phyloP scores from a whole-genome alignment of 2,888 invertebrate species.

The Arctia plantaginis region DNA sequence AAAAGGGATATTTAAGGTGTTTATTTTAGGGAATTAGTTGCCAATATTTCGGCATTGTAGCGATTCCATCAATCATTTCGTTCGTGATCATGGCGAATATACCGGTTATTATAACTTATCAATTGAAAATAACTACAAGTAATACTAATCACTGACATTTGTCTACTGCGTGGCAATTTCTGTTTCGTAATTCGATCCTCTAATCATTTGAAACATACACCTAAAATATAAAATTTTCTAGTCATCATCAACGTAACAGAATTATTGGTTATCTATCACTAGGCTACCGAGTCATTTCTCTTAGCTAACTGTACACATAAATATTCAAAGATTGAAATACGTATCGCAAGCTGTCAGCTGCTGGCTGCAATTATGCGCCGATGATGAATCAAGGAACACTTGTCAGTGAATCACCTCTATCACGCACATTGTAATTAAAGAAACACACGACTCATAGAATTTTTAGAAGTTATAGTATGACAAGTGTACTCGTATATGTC shows the following conservation, averaged over 20 bases:
- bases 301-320: neutral
- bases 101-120: too few relatives aligned
- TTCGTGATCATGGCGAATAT: too few relatives aligned
- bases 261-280: neutral
- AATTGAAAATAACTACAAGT: too few relatives aligned
- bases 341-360: neutral
- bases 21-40: too few relatives aligned
- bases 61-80: too few relatives aligned
- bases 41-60: too few relatives aligned
- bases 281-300: neutral
- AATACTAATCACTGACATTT: neutral
- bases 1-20: too few relatives aligned
- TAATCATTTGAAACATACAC: neutral
- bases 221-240: neutral
- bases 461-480: neutral
- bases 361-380: neutral
- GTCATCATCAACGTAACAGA: neutral
- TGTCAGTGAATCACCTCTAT: neutral
- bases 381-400: neutral
- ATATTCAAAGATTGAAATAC: constrained; percentile 6
- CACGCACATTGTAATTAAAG: neutral
- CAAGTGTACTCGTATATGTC: neutral
- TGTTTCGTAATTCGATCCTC: neutral
- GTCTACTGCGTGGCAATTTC: neutral
- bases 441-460: neutral